Percentiles rank a stretch among this genome's conserved stretches.
phyloP scores from a whole-genome alignment of 2,888 invertebrate species.

The Perdita meconis region DNA sequence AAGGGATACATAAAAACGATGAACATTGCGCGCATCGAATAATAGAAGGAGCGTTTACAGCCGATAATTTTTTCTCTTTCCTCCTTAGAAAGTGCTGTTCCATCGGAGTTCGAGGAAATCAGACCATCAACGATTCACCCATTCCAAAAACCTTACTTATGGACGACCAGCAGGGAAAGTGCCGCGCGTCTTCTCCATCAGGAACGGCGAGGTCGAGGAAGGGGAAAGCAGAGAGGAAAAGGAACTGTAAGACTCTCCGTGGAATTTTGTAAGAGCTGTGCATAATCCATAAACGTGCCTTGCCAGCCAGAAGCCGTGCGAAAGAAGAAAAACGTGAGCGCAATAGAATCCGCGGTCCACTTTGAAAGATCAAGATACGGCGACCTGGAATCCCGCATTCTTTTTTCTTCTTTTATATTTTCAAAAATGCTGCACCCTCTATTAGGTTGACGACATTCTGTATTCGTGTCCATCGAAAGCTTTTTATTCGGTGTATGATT shows the following conservation, averaged over 20 bases:
- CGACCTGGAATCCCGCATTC: neutral
- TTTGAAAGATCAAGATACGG: slow-evolving; percentile 35
- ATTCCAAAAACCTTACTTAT: slow-evolving; percentile 66
- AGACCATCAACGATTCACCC: slow-evolving; percentile 65
- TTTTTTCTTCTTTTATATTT: neutral
- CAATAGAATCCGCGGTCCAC: slow-evolving; percentile 63
- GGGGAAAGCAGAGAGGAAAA: slow-evolving; percentile 55
- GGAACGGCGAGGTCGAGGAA: slow-evolving; percentile 52
- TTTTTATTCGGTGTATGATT: neutral
- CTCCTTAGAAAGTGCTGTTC: slow-evolving; percentile 36
- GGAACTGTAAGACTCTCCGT: slow-evolving; percentile 76
- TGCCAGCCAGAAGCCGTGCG: slow-evolving; percentile 62
- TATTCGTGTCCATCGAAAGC: too few relatives aligned
- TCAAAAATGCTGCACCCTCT: neutral
- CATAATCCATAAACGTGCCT: slow-evolving; percentile 71
- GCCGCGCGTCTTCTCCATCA: slow-evolving; percentile 60
- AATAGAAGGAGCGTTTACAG: too few relatives aligned
- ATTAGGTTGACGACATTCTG: neutral
- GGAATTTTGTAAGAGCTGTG: slow-evolving; percentile 76
- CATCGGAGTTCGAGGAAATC: slow-evolving; percentile 60
- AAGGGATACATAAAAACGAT: neutral
- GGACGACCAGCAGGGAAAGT: slow-evolving; percentile 73
- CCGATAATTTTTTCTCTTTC: slow-evolving; percentile 1
- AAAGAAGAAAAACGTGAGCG: slow-evolving; percentile 64
- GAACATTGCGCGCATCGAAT: neutral